Base-by-base conservation (phyloP, 2,888 invertebrate species). In the Agrochola macilenta region DNA sequence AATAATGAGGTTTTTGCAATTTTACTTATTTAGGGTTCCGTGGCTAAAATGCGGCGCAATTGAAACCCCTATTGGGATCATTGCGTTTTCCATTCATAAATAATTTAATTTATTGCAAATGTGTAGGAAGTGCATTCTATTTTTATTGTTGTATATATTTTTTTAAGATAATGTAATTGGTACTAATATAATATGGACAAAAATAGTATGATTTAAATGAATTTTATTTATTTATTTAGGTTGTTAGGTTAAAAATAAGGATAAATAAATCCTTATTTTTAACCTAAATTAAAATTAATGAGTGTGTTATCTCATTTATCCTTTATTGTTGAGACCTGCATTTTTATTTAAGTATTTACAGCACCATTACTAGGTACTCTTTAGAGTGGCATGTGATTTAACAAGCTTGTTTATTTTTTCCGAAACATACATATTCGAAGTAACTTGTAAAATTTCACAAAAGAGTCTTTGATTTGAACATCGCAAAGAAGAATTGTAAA, bases 1-100 rank as follows among this genome's bases (percentile, higher is more conserved):
- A 30, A 79, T 79, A 88, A 87, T 85, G 81, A 78, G 76, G 70
- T 76, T 82, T 71, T 79, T 78, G 83, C 79, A 73, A 82, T 78
- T 57, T 73, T 74, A 79, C 52, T 78, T 78, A 71, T 70, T 81
- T 81, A 72, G 81, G 61, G 81, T 76, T 72, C 71, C 35, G 30
- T 30, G 17, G 5, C 3, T 17, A 26, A n/a, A 20, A 49, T 30
- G 0, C 5, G 0, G 26, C 0, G 39, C 0, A 2, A 35, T 12
- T 17, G 11, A 68, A 82, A 76, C 35, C n/a, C 2, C 2, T 52
- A 9, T 11, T 76, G 11, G n/a, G 14, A 30, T 17, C 0, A 5
- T 11, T 46, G 17, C 2, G 43, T n/a, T 23, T 23, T 35, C 1
- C 8, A 11, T 54, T 54, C 54, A 54, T 54, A 54, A 54, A 54